A percentile compares a stretch with the other conserved stretches of the same genome.
These are phyloP conservation scores for Monochamus saltuarius DNA, from an alignment of 1,140 invertebrate genomes.

Conservation along the genomic window DNA sequence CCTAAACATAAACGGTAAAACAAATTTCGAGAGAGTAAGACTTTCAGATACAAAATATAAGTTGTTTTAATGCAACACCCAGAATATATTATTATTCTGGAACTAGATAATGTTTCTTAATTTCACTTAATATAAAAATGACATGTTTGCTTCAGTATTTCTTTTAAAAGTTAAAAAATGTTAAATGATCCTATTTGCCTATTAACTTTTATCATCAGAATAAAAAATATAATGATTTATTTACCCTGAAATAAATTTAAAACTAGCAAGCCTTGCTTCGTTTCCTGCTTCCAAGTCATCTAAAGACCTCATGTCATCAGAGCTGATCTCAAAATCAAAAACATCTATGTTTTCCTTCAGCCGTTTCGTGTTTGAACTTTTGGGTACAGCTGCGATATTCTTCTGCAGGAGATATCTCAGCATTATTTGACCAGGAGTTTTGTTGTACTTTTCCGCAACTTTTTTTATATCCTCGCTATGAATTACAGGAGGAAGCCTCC, in stretches of 20 bases:
- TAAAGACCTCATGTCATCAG: slow-evolving; percentile 58
- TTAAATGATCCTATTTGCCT: too few relatives aligned
- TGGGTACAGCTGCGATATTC: slow-evolving; percentile 77
- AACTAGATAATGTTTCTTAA: too few relatives aligned
- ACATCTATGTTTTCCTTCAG: slow-evolving; percentile 66
- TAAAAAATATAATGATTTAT: not conserved
- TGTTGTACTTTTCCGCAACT: slow-evolving; percentile 69
- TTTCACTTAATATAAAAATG: too few relatives aligned
- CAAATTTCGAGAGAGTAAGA: too few relatives aligned
- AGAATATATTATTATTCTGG: too few relatives aligned
- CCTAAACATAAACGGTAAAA: too few relatives aligned
- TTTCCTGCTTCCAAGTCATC: slow-evolving; percentile 61
- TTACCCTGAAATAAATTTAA: slow-evolving; percentile 28
- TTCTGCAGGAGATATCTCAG: slow-evolving; percentile 73
- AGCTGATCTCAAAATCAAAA: slow-evolving; percentile 62
- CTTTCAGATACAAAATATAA: too few relatives aligned
- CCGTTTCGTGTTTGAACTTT: slow-evolving; percentile 73
- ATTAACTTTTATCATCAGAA: not conserved
- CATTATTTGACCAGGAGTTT: slow-evolving; percentile 76
- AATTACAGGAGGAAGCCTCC: slow-evolving; percentile 66
- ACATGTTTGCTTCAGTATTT: too few relatives aligned
- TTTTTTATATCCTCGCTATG: slow-evolving; percentile 65
- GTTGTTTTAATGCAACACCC: too few relatives aligned
- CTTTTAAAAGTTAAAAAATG: too few relatives aligned
- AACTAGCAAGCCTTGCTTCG: slow-evolving; percentile 59